phyloP scores from a whole-genome alignment of 2,113 vertebrate genomes.

The Balaenoptera acutorostrata region DNA sequence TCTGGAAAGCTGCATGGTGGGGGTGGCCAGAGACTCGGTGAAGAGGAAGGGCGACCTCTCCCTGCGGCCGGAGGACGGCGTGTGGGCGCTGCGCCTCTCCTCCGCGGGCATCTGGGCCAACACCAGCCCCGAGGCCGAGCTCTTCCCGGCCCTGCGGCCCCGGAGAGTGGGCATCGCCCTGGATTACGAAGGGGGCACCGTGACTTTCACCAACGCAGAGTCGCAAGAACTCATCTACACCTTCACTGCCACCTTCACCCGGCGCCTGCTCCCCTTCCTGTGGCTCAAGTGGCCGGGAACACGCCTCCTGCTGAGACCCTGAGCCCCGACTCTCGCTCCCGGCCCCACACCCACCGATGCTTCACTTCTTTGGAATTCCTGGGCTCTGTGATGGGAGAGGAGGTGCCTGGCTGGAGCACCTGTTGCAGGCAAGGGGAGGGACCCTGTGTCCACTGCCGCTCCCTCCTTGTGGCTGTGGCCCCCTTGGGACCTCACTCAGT shows the following conservation, averaged over 20 bases:
- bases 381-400: not conserved
- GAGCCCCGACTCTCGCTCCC: not conserved
- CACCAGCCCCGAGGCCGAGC: conserved; percentile 32
- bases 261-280: conserved; percentile 72
- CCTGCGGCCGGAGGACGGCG: conserved; percentile 80
- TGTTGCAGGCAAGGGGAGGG: not conserved
- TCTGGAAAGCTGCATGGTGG: conserved; percentile 85
- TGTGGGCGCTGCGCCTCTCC: conserved; percentile 82
- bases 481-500: not conserved
- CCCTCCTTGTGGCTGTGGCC: not conserved
- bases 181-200: conserved; percentile 72
- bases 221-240: conserved; percentile 69
- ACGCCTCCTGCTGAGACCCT: conserved; percentile 62
- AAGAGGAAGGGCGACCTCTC: conserved; percentile 81
- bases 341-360: accelerated
- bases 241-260: conserved; percentile 70
- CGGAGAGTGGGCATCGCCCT: conserved; percentile 65
- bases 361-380: not conserved
- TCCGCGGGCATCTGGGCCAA: conserved; percentile 58
- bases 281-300: conserved; percentile 72
- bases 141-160: not conserved
- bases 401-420: not conserved
- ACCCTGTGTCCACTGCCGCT: not conserved
- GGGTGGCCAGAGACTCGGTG: conserved; percentile 80
- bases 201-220: conserved; percentile 67